Percentiles rank a stretch among this genome's conserved stretches.
phyloP scores from a whole-genome alignment of 2,888 invertebrate genomes.

The Temnothorax ravouxi region DNA sequence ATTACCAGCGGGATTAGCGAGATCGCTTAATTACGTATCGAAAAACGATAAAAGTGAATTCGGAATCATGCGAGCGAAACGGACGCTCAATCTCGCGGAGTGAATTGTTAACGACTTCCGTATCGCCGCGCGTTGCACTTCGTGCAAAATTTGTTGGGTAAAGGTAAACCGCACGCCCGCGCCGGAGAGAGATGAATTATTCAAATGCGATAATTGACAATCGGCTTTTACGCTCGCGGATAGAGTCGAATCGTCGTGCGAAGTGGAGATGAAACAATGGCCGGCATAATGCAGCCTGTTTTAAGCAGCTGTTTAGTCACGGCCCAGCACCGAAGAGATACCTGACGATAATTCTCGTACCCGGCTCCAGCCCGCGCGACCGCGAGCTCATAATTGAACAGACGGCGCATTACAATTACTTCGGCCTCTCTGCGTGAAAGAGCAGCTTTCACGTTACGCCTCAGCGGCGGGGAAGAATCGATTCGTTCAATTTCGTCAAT shows the following conservation, averaged over 20 bases:
- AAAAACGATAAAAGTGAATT: not conserved
- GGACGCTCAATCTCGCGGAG: not conserved
- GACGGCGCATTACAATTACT: conserved; percentile 43
- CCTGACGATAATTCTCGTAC: conserved; percentile 64
- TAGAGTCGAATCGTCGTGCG: conserved; percentile 4
- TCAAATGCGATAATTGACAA: conserved; percentile 40
- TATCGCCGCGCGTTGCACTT: not conserved
- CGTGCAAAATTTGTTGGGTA: conserved; percentile 1
- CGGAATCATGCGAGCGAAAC: not conserved
- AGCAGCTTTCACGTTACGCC: conserved; percentile 65
- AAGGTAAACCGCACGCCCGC: not conserved
- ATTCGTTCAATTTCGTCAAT: conserved; percentile 35
- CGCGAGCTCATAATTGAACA: conserved; percentile 59
- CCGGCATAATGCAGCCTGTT: conserved; percentile 32
- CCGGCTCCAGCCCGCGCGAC: conserved; percentile 10
- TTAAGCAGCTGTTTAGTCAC: conserved; percentile 72
- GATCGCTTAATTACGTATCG: not conserved
- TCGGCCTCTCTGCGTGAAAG: conserved; percentile 35
- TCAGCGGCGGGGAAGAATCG: conserved; percentile 35
- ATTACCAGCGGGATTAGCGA: not conserved
- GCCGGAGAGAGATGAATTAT: conserved; percentile 48
- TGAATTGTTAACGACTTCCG: conserved; percentile 23
- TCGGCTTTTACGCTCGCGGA: conserved; percentile 21
- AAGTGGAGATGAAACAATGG: conserved; percentile 16
- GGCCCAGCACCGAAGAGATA: conserved; percentile 68